Evolutionary conservation across 1,140 invertebrate species (phyloP), one percentile per base, ranked within the genome.

Genomic region (Drosophila watanabei): DNA sequence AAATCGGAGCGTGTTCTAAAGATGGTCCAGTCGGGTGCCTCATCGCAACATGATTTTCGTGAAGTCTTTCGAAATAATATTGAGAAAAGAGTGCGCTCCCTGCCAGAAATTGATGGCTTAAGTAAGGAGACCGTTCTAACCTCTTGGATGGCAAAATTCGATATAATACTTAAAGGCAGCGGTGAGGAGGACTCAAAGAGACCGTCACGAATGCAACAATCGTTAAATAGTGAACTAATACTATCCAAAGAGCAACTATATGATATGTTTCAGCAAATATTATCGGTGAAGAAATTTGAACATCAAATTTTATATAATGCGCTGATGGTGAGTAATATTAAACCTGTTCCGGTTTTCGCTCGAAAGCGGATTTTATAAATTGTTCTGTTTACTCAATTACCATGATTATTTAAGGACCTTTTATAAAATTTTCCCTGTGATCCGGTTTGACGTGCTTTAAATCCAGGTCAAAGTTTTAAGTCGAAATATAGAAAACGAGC

Each of bases 91-190:
- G 98, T 99, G 91, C 96, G 97, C 94, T 99, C 98, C 92, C 95
- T 99, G 89, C 99, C 99, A 77, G 99, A 99, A 95, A 99, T 99
- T 92, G 99, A 99, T 94, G 99, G 99, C 68, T 94, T 99, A 75
- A 99, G 98, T 94, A 99, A 99, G 95, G 99, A 99, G 94, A 99
- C 99, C 54, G 98, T 99, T 28, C 94, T 99, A 82, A 99, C 98
- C 57, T 99, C 98, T 54, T 99, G 99, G 99, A 97, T 99, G 96
- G 98, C 98, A 39, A 99, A 99, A 94, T 99, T 99, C 94, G 99
- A 99, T 94, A 98, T 98, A 93, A 99, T 99, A 92, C 97, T 99
- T 92, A 98, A 99, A 94, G 98, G 98, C 71, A 95, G 94, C 33
- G 95, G 95, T 92, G 97, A 98, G 84, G 98, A 98, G 79, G 97